Evolutionary conservation across 2,797 vertebrate species (phyloP), one percentile per base, ranked within the genome.

Genomic region (Macropus fuliginosus): DNA sequence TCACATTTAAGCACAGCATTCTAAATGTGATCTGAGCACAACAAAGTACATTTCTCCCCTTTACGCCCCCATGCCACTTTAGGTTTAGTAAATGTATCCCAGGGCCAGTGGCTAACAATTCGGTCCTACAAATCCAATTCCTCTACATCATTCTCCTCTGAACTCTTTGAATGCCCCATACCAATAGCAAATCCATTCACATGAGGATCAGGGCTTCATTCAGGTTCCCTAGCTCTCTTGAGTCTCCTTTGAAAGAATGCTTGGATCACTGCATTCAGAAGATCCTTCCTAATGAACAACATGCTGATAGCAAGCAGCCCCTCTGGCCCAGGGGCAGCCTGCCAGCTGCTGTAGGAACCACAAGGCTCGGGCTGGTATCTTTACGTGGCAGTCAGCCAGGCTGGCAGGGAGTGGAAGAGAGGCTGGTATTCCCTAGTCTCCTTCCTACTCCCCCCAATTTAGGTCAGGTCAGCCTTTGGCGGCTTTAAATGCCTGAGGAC

Each of bases 151-250:
- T 93, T 28, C 57, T 87, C 50, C 52, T 9, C 29, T 2, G 56
- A 89, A 10, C 0, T 4, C 56, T 56, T 2, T 59, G 0, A 27
- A 24, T 28, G 93, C 40, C 34, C 56, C 29, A 4, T 28, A 24
- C 62, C 89, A 40, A 55, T 24, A 90, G 96, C 89, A 93, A 54
- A 55, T 21, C 31, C 3, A 11, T 50, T 87, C 40, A 40, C 18
- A 46, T 3, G 9, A 40, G 21, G 56, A 91, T 96, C 1, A 0
- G 91, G 27, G 10, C 81, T 94, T 62, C 91, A 50, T 66, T 95
- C 94, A 96, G 96, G 97, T 97, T 92, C 95, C 91, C 56, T 55
- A 92, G 56, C 96, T 62, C 93, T 97, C 96, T 95, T 91, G 93
- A 94, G 95, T 56, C 54, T 27, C 87, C 94, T 62, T 92, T 95